Evolutionary conservation across 2,797 vertebrate genomes (phyloP), one percentile per base, ranked within the genome.

Genomic region (Melanotaenia maccullochi): DNA sequence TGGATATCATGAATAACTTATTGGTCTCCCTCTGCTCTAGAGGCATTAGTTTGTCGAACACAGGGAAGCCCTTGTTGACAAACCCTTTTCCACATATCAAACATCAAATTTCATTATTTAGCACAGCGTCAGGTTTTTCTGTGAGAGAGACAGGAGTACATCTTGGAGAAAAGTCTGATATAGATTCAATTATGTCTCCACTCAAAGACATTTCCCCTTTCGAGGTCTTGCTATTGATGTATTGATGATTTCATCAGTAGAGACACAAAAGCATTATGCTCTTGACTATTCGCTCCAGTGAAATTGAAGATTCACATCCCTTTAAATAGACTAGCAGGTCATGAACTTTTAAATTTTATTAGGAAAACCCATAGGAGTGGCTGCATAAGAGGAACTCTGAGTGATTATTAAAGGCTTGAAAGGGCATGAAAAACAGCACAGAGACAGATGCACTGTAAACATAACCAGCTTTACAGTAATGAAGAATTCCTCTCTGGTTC

Each of bases 51-150:
- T 75, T 77, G 78, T 89, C 63, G 33, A 71, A 85, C 77, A 86
- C 61, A 73, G 76, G 89, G 83, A 87, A 86, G 81, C 79, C 86
- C 87, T 86, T 91, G 87, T 87, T 93, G 87, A 90, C 88, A 91
- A 88, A 88, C 68, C 79, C 65, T 82, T 71, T 80, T 69, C 79
- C 76, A 73, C 80, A 80, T 80, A 73, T 75, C 52, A 32, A 60
- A 84, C 83, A 82, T 71, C 52, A 68, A 54, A 85, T 88, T 88
- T 69, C 73, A 82, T 90, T 79, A 89, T 88, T 91, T 68, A 87
- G 64, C 38, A 60, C 60, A 8, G 67, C 40, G 33, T 18, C 20
- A 40, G 25, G 60, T 40, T 73, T 71, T 68, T 25, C 54, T 40
- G 16, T 42, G 33, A 35, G 36, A 60, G 12, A 52, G 18, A 35